These are phyloP conservation scores for Menura novaehollandiae DNA, from an alignment of 2,113 vertebrate genomes.

Conservation along the genomic window DNA sequence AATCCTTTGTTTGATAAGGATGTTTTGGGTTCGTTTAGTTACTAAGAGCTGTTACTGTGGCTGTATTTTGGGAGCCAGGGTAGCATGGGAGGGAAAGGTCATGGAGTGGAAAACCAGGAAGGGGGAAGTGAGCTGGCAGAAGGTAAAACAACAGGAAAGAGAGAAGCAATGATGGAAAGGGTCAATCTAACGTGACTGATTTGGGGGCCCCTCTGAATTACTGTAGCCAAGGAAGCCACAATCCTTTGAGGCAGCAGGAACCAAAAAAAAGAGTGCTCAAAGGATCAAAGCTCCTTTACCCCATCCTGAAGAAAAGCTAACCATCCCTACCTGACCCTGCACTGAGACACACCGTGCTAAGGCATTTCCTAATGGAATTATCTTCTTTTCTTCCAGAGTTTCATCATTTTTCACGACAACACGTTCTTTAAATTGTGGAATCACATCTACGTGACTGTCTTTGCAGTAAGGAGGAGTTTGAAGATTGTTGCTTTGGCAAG, in stretches of 20 bases:
- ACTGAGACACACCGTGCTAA: rapidly evolving
- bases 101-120: background rate
- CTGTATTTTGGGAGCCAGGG: background rate
- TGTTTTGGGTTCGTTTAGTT: background rate
- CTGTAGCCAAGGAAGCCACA: background rate
- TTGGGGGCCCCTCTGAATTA: background rate
- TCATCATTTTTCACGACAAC: rapidly evolving
- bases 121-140: background rate
- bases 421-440: rapidly evolving
- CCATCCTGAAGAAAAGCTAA: background rate
- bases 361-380: background rate
- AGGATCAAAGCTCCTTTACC: background rate
- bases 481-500: background rate
- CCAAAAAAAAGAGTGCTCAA: background rate
- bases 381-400: background rate
- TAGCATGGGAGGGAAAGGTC: background rate
- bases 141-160: background rate
- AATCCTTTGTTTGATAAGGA: background rate
- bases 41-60: background rate
- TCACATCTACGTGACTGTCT: background rate
- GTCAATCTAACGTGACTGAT: rapidly evolving
- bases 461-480: conserved; percentile 30
- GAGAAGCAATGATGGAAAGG: background rate
- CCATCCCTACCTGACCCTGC: background rate
- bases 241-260: background rate